Base-by-base conservation (phyloP, 23 tunicate species). In the Diplosoma virens region DNA sequence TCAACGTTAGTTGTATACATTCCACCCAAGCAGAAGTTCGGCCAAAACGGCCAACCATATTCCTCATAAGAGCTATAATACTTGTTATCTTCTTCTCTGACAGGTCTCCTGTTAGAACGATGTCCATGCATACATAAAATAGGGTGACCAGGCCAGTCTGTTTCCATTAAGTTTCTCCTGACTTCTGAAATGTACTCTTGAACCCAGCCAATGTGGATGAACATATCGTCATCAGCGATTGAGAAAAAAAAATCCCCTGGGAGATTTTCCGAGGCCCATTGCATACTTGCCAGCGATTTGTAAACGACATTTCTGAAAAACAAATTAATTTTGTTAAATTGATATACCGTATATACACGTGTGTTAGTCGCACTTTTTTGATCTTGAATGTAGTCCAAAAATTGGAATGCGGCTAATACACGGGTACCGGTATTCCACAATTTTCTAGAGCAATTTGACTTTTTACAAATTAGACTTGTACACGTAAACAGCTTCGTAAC, bases 1-100 rank as follows among this genome's bases (percentile, higher is more conserved):
- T 67, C 27, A 2, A 67, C 74, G 22, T 16, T 35, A 25, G 74
- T 67, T 3, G 74, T 67, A 22, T 67, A 67, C 74, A 67, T 67
- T 36, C 74, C 74, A 2, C 74, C 74, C 3, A 67, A 52, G 52
- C 74, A 67, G 36, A 35, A 67, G 25, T 67, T 52, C 3, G 74
- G 74, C 74, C 74, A 67, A 67, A 11, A 37, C 5, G 74, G 74
- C 74, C 74, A 67, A 3, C n/a, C 36, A 27, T 67, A 67, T 5
- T 67, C 74, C 2, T 37, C 74, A 34, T 6, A 7, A 6, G 74
- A 67, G 27, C 50, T 2, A 21, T 67, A 67, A 36, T 67, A 67
- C 23, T 67, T 67, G 50, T 18, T 35, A 11, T 67, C 52, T 35
- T 36, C 26, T 24, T 35, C 52, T 17, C 74, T 50, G 36, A 67